phyloP scores from a whole-genome alignment of 2,113 vertebrate genomes.

The Fregata magnificens region DNA sequence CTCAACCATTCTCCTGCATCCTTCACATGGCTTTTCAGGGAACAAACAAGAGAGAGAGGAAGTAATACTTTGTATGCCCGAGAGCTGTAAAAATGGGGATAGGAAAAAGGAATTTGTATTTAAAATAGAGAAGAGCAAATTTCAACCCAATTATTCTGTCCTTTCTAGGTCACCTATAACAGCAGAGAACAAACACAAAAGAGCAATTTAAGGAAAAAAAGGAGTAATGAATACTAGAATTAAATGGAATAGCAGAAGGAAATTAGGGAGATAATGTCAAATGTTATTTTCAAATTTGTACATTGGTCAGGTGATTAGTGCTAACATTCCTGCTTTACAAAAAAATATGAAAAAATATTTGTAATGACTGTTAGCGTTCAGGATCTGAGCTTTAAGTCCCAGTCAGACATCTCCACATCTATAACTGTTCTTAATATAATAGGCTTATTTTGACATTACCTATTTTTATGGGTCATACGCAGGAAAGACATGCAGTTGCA shows the following conservation, averaged over 20 bases:
- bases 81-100: background rate
- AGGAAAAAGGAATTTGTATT: constrained; percentile 3
- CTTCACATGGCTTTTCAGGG: background rate
- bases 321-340: background rate
- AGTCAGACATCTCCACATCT: background rate
- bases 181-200: constrained; percentile 9
- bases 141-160: background rate
- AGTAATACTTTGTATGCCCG: background rate
- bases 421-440: background rate
- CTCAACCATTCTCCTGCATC: background rate
- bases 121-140: constrained; percentile 10
- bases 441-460: constrained; percentile 11
- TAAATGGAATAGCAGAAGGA: background rate
- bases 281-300: constrained; percentile 4
- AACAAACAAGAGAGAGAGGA: background rate
- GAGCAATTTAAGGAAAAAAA: background rate
- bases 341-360: background rate
- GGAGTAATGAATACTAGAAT: background rate
- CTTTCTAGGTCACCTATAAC: background rate
- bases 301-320: background rate
- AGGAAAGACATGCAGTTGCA: background rate
- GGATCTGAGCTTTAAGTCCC: background rate
- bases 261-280: background rate
- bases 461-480: background rate
- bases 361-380: background rate